Evolutionary conservation across 2,113 vertebrate genomes (phyloP).

Genomic region (Epinephelus cyanopodus): DNA sequence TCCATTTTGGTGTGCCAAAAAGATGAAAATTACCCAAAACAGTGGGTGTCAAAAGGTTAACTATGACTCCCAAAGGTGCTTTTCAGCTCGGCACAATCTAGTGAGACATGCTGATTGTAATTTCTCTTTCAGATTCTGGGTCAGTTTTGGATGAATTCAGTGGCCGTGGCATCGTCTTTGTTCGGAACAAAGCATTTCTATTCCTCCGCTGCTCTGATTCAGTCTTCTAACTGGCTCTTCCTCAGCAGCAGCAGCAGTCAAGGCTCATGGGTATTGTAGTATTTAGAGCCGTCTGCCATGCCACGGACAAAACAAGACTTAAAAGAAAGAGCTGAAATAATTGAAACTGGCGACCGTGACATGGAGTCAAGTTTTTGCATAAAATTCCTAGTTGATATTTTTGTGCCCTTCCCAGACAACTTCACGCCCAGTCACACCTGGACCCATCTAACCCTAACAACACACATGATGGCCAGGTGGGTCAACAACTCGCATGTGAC

Average conservation of each 20-base stretch:
- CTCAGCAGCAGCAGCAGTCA: not conserved
- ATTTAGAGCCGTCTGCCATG: slow-evolving; percentile 21
- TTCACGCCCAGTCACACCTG: too few species aligned
- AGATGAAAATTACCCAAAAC: too few species aligned
- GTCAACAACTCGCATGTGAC: too few species aligned
- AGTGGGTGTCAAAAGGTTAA: too few species aligned
- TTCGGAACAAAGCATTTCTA: not conserved
- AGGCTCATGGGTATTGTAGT: slow-evolving; percentile 2
- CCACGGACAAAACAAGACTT: not conserved
- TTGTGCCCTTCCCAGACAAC: too few species aligned
- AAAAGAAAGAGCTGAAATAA: not conserved
- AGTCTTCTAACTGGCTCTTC: not conserved
- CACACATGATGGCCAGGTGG: too few species aligned
- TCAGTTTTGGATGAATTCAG: not conserved
- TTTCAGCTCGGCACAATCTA: too few species aligned
- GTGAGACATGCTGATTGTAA: not conserved
- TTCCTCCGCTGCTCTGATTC: not conserved
- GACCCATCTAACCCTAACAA: too few species aligned
- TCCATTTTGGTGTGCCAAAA: too few species aligned
- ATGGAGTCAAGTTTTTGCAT: not conserved
- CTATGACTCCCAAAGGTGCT: too few species aligned
- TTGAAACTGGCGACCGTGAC: not conserved
- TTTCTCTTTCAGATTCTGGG: not conserved
- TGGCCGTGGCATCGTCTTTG: not conserved
- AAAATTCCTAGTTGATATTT: not conserved